phyloP scores from a whole-genome alignment of 2,113 vertebrate genomes.

The Siniperca knerii region DNA sequence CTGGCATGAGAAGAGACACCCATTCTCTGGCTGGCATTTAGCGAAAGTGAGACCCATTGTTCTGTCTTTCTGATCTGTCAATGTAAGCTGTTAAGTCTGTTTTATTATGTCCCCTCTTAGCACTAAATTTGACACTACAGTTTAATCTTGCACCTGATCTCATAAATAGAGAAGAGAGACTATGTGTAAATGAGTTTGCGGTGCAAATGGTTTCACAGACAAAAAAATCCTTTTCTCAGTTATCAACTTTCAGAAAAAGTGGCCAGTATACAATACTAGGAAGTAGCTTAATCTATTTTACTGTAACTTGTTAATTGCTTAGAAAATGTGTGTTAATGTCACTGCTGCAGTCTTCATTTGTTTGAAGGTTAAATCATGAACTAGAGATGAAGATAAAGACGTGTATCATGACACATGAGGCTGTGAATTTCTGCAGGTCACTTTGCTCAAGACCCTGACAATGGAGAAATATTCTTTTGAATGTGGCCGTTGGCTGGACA shows the following conservation, averaged over 20 bases:
- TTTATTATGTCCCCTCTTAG: not conserved
- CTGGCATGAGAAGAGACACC: conserved; percentile 94
- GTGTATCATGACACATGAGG: not conserved
- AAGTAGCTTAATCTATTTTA: not conserved
- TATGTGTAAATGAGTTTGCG: not conserved
- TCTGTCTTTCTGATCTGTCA: conserved; percentile 18
- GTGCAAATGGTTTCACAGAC: not conserved
- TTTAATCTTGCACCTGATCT: conserved; percentile 6
- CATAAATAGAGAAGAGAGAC: not conserved
- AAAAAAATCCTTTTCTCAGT: not conserved
- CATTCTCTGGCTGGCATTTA: conserved; percentile 97
- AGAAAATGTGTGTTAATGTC: not conserved
- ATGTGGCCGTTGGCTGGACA: conserved; percentile 95
- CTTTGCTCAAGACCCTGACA: conserved; percentile 92
- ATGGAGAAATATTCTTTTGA: conserved; percentile 94
- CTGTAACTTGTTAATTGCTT: not conserved
- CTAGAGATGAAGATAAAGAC: not conserved
- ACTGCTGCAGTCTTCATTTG: conserved; percentile 1
- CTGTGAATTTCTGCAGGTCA: conserved; percentile 84
- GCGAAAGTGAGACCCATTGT: conserved; percentile 86
- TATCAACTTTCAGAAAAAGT: not conserved
- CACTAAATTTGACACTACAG: not conserved
- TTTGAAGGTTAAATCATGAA: not conserved
- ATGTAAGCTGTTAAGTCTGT: conserved; percentile 3
- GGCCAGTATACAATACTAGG: not conserved